Evolutionary conservation across 2,888 invertebrate species (phyloP), one percentile per base, ranked within the genome.

Genomic region (Cylindroiulus punctatus): DNA sequence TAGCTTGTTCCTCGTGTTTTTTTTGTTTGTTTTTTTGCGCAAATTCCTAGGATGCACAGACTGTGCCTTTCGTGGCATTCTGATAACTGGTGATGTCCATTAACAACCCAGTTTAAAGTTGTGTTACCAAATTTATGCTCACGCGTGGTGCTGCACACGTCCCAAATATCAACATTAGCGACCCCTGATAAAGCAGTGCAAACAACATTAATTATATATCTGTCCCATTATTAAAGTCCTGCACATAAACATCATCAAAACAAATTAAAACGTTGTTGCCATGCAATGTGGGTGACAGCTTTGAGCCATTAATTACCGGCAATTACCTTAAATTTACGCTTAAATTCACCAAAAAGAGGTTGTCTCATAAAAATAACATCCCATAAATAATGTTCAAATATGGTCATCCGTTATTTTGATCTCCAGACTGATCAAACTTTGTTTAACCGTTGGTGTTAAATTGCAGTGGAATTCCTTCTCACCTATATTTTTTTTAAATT

Each of bases 81-180:
- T 65, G 57, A 65, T 22, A 65, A 65, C 57, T 22, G 22, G 22
- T 65, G 57, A 65, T 26, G 22, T 65, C 57, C 57, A 65, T 65
- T 65, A 65, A 65, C 7, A 22, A n/a, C n/a, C n/a, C 57, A 10
- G 22, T 65, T 22, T 65, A 5, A 19, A 44, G 57, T 26, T 65
- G 57, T 65, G 3, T 3, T 7, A 65, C 12, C 22, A 22, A 65
- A 65, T 65, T 65, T 65, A 65, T 65, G 57, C 2, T 22, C 57
- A 10, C 22, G 57, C 57, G 52, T 65, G 22, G 22, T 12, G n/a
- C 19, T 22, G 22, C 22, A 7, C 22, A 7, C 57, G 8, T 22
- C 44, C 44, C 14, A 44, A 44, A 22, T 22, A 65, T 22, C 57
- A 22, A 65, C 57, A 65, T 65, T 22, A 65, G 57, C 22, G 57